Evolutionary conservation across 2,888 invertebrate genomes (phyloP), one percentile per base, ranked within the genome.

Genomic region (Drosophila picticornis): DNA sequence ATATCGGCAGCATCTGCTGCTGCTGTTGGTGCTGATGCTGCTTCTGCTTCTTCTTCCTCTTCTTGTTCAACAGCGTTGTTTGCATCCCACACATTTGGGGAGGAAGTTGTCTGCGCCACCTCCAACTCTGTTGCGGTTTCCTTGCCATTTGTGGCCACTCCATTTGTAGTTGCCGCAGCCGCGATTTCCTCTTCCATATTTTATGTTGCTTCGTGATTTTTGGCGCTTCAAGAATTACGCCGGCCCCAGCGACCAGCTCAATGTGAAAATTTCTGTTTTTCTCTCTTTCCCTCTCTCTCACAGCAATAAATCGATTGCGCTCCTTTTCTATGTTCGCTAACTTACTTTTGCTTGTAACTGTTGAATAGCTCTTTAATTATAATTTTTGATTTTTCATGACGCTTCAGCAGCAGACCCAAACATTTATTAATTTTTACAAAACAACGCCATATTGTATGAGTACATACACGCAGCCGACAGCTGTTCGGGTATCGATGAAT

Each of bases 381-480:
- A 29, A 40, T 50, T 55, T 51, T 2, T 9, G 22, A 9, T 25
- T 46, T 46, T 63, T 52, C 19, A 63, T 40, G 34, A n/a, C 38
- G 57, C 67, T 71, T 55, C n/a, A 52, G 34, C 31, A 11, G 25
- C 59, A 43, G 27, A n/a, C 40, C 48, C 50, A 61, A 68, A 53
- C 55, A 58, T 63, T 70, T 63, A 38, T 55, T 16, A 51, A 59
- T 60, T 81, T 82, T 78, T 64, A 72, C 60, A 78, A 65, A 74
- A 78, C 71, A 81, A 71, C 79, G 85, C 85, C 85, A 85, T 85
- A 82, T 85, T 85, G 88, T 65, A 84, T 90, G 86, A 77, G 81
- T 88, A 79, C 68, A 84, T 72, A 84, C 84, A 89, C 80, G 60
- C 67, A 66, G 46, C 50, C 40, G 10, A 60, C 86, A 83, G 90